Conservation (phyloP, 2,113 vertebrate species). For the Lipophrys pholis region DNA sequence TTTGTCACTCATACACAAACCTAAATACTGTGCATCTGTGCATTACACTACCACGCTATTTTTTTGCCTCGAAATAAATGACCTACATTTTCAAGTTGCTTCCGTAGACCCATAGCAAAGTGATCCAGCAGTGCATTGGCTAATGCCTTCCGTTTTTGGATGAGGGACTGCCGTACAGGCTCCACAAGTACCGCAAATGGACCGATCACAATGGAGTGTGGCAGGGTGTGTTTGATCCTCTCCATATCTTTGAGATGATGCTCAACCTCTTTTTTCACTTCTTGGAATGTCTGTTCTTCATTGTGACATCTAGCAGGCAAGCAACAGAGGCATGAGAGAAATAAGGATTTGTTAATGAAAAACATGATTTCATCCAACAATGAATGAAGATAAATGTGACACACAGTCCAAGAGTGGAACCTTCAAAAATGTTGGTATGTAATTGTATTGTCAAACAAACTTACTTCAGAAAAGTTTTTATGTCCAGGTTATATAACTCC, state of each 20-base stretch:
- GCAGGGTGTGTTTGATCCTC: slow-evolving; percentile 82
- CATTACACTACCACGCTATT: too few species aligned
- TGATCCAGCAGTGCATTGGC: slow-evolving; percentile 84
- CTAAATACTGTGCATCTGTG: too few species aligned
- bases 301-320: slow-evolving; percentile 57
- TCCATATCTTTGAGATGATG: slow-evolving; percentile 85
- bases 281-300: slow-evolving; percentile 77
- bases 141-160: slow-evolving; percentile 83
- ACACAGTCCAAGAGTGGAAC: not conserved
- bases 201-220: slow-evolving; percentile 88
- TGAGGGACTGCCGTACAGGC: slow-evolving; percentile 83
- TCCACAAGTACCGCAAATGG: slow-evolving; percentile 87
- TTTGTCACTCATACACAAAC: too few species aligned
- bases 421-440: not conserved
- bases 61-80: not conserved
- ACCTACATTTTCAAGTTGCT: slow-evolving; percentile 86
- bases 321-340: slow-evolving; percentile 7
- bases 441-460: not conserved
- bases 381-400: not conserved
- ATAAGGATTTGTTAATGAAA: slow-evolving; percentile 61
- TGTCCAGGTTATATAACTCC: slow-evolving; percentile 87
- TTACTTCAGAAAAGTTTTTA: slow-evolving; percentile 74
- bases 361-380: not conserved
- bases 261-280: slow-evolving; percentile 84
- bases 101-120: slow-evolving; percentile 84